These are phyloP conservation scores for Tapera naevia DNA, from an alignment of 2,797 vertebrate genomes.

Conservation along the genomic window DNA sequence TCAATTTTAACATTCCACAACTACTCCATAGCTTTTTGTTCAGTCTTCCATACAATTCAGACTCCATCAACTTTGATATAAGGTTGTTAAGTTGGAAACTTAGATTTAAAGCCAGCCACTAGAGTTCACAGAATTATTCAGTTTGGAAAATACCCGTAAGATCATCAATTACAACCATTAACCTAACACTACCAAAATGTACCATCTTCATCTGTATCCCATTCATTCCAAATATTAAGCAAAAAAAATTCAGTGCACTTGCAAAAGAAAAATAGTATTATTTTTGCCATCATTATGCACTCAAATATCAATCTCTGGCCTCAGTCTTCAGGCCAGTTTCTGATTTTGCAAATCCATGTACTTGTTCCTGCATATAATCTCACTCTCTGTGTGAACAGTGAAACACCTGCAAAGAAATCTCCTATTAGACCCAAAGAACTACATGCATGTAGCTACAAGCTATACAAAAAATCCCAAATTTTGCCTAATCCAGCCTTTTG, in stretches of 20 bases:
- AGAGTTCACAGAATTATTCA: background rate
- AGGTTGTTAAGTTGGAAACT: background rate
- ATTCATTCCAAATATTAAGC: background rate
- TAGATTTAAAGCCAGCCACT: background rate
- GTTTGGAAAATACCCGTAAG: background rate
- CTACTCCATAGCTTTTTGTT: background rate
- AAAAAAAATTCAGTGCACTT: background rate
- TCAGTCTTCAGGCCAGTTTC: background rate
- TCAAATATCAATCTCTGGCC: background rate
- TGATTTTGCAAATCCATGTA: background rate
- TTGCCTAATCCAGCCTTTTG: background rate
- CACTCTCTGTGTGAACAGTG: background rate
- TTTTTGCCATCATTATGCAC: background rate
- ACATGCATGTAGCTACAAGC: fast-evolving
- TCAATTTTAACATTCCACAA: background rate
- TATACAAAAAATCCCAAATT: background rate
- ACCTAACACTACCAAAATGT: background rate
- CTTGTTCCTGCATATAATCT: background rate
- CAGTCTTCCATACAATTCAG: background rate
- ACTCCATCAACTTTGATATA: background rate
- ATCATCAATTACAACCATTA: background rate
- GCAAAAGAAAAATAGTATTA: background rate
- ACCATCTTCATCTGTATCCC: background rate
- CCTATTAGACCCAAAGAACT: background rate
- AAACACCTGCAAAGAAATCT: background rate